Evolutionary conservation across 2,888 invertebrate species (phyloP).

Genomic region (Patella ulyssiponensis): DNA sequence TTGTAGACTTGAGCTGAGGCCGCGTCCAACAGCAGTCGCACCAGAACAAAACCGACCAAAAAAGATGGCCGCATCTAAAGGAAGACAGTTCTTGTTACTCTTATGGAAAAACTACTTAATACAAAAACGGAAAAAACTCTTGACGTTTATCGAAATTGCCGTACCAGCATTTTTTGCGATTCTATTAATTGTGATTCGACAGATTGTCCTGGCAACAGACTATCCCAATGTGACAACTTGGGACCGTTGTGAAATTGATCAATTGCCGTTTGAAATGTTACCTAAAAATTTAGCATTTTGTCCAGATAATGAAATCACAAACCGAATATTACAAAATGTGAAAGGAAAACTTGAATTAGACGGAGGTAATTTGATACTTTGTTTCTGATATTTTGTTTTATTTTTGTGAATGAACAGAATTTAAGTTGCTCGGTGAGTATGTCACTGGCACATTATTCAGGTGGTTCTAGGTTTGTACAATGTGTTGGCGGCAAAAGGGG

Average conservation of each 20-base stretch:
- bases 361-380: constrained; percentile 24
- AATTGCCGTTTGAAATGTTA: constrained; percentile 25
- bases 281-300: constrained; percentile 48
- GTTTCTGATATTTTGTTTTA: constrained; percentile 4
- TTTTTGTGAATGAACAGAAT: no score
- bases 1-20: no score
- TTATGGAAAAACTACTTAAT: constrained; percentile 89
- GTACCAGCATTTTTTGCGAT: constrained; percentile 70
- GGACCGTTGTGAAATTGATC: constrained; percentile 49
- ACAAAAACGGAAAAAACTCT: constrained; percentile 80
- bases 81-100: constrained; percentile 77
- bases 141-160: constrained; percentile 79
- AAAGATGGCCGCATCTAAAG: neutral
- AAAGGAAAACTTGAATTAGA: constrained; percentile 17
- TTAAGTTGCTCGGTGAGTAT: no score
- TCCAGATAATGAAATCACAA: constrained; percentile 45
- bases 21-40: no score
- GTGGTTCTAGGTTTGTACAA: no score
- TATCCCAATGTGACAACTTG: constrained; percentile 60
- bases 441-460: no score
- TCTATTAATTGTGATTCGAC: constrained; percentile 81
- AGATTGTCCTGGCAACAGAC: constrained; percentile 77
- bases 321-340: constrained; percentile 46
- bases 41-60: no score
- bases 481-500: no score